Percentiles rank a stretch among this genome's conserved stretches.
phyloP scores from a whole-genome alignment of 2,113 vertebrate species.

The Strix aluco region DNA sequence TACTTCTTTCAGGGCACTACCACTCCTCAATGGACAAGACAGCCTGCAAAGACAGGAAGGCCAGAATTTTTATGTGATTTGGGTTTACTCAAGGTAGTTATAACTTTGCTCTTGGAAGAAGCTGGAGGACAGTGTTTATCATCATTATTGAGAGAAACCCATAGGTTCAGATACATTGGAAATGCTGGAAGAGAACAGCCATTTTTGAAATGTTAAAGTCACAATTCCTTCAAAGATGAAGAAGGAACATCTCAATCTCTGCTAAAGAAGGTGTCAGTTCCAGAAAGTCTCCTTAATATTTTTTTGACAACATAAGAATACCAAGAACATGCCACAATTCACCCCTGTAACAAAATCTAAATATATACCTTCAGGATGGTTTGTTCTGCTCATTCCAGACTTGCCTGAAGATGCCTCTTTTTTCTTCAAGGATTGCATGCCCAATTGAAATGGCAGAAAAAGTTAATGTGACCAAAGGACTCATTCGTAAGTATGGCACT shows the following conservation, averaged over 20 bases:
- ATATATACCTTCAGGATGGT: background rate
- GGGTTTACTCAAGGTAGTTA: background rate
- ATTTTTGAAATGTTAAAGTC: background rate
- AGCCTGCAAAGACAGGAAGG: background rate
- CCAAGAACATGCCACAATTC: background rate
- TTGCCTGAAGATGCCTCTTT: background rate
- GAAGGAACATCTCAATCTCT: background rate
- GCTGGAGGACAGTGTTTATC: background rate
- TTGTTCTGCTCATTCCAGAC: background rate
- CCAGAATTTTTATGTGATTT: background rate
- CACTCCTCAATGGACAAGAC: background rate
- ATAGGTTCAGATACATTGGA: background rate
- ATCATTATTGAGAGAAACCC: background rate
- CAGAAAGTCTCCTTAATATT: background rate
- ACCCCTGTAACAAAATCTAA: background rate
- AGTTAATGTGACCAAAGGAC: background rate
- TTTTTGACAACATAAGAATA: background rate
- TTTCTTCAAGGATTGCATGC: background rate
- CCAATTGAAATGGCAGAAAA: background rate
- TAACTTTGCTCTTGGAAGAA: background rate
- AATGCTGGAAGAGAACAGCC: background rate
- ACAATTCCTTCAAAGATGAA: background rate
- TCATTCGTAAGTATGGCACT: background rate
- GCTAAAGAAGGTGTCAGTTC: background rate
- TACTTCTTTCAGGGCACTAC: background rate